These are phyloP conservation scores for Allacma fusca DNA, from an alignment of 2,888 invertebrate genomes.

Conservation along the genomic window DNA sequence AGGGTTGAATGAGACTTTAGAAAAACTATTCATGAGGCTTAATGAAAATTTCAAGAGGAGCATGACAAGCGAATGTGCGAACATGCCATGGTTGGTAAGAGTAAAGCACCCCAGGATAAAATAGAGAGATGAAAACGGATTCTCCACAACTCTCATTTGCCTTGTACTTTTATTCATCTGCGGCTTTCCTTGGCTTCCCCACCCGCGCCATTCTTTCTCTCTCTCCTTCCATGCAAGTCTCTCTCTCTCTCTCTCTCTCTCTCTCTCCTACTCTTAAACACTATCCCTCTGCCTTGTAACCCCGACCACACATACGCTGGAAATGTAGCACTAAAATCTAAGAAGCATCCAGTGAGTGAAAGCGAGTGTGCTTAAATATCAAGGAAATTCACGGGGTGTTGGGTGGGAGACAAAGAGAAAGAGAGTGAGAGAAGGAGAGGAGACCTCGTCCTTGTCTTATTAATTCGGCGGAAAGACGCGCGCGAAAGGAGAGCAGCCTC, in stretches of 20 bases:
- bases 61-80: conserved; percentile 46
- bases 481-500: conserved; percentile 22
- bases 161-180: conserved; percentile 31
- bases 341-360: no score
- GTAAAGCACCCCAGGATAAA: conserved; percentile 34
- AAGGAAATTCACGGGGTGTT: neutral
- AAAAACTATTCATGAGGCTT: conserved; percentile 53
- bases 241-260: neutral
- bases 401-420: neutral
- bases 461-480: conserved; percentile 28
- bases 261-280: no score
- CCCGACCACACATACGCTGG: no score
- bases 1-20: conserved; percentile 23
- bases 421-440: neutral
- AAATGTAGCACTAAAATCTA: no score
- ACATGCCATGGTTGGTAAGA: conserved; percentile 23
- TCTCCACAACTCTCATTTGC: conserved; percentile 2
- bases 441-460: conserved; percentile 24
- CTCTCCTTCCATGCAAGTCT: no score
- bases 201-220: conserved; percentile 1
- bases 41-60: conserved; percentile 58
- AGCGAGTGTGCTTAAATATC: neutral
- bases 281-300: no score
- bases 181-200: conserved; percentile 31
- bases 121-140: conserved; percentile 32